Evolutionary conservation across 2,113 vertebrate genomes (phyloP).

Genomic region (Zeus faber): DNA sequence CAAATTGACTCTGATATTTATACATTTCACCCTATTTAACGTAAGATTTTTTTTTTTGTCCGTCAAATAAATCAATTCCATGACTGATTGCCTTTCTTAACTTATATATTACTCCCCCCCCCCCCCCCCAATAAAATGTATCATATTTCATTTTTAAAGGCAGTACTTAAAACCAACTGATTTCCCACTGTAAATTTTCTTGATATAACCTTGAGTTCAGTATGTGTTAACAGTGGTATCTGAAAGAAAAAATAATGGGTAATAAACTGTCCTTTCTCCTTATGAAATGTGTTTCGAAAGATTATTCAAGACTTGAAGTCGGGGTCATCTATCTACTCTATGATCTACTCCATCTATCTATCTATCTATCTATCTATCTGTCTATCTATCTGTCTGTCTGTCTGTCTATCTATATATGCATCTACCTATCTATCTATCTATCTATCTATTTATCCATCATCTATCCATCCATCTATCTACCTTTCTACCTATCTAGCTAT

Average conservation of each 20-base stretch:
- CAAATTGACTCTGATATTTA: slow-evolving; percentile 56
- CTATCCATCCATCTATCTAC: too few species aligned
- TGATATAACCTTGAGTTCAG: slow-evolving; percentile 61
- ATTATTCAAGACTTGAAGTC: too few species aligned
- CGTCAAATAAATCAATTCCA: slow-evolving; percentile 56
- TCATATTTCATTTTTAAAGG: slow-evolving; percentile 36
- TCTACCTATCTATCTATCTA: too few species aligned
- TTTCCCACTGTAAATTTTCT: slow-evolving; percentile 50
- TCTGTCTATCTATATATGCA: too few species aligned
- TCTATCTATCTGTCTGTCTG: too few species aligned
- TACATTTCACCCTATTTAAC: slow-evolving; percentile 48
- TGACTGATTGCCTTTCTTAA: too few species aligned
- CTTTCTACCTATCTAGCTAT: too few species aligned
- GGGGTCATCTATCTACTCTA: not conserved
- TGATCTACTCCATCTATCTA: too few species aligned
- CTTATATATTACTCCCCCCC: too few species aligned
- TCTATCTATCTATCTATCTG: too few species aligned
- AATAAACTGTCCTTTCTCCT: slow-evolving; percentile 83
- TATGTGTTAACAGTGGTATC: slow-evolving; percentile 84
- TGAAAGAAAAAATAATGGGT: slow-evolving; percentile 44
- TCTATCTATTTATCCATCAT: too few species aligned
- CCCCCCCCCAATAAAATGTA: slow-evolving; percentile 40
- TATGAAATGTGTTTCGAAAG: not conserved
- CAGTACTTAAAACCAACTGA: slow-evolving; percentile 32
- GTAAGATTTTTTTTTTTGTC: slow-evolving; percentile 46